Conservation (phyloP, 2,888 invertebrate genomes). For the Calliphora vomitoria region DNA sequence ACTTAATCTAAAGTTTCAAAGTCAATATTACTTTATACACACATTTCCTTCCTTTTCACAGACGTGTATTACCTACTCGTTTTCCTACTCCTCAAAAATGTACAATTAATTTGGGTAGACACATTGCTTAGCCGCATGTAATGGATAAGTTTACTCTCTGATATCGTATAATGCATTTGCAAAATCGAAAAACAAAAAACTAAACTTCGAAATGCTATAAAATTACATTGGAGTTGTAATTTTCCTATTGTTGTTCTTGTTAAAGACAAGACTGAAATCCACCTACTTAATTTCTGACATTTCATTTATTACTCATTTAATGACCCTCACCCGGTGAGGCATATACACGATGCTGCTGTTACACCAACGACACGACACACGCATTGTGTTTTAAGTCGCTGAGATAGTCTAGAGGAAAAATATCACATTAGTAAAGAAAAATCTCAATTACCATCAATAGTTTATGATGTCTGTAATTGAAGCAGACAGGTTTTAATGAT, state of each 20-base stretch:
- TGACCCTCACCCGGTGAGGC: constrained; percentile 20
- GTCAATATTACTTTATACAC: constrained; percentile 53
- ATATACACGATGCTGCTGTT: neutral
- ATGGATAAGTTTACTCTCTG: constrained; percentile 57
- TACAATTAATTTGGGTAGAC: constrained; percentile 34
- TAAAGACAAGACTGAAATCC: constrained; percentile 12
- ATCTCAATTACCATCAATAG: constrained; percentile 66
- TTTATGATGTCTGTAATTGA: constrained; percentile 63
- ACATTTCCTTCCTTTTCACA: constrained; percentile 27
- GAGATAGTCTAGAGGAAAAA: neutral
- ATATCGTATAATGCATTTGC: constrained; percentile 50
- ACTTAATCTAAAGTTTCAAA: constrained; percentile 66
- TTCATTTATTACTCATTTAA: constrained; percentile 70
- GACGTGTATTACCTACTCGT: neutral
- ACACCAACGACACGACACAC: neutral
- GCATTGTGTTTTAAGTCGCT: constrained; percentile 35
- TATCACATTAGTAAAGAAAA: constrained; percentile 54
- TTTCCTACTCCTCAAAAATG: neutral
- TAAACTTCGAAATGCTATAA: neutral
- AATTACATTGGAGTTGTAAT: constrained; percentile 23
- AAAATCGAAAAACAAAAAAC: constrained; percentile 43
- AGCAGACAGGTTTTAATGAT: constrained; percentile 59
- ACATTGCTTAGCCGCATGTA: constrained; percentile 25
- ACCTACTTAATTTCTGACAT: constrained; percentile 68
- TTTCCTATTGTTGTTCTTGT: neutral